phyloP scores from a whole-genome alignment of 2,113 vertebrate species.

The Tichodroma muraria region DNA sequence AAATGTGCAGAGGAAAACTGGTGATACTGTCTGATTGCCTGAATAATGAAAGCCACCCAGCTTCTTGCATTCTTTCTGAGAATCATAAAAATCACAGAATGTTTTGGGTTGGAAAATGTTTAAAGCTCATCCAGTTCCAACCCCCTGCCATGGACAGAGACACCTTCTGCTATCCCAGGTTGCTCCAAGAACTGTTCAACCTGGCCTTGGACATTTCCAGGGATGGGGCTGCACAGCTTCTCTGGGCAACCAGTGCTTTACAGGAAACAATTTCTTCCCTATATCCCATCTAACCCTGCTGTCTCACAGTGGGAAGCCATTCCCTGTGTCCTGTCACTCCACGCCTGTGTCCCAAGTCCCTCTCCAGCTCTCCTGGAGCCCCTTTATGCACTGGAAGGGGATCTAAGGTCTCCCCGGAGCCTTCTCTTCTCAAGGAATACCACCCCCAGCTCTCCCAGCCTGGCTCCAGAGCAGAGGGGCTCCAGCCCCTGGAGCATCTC shows the following conservation, averaged over 20 bases:
- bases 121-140: not conserved
- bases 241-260: not conserved
- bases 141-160: rapidly evolving
- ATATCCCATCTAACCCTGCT: not conserved
- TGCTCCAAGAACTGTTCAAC: not conserved
- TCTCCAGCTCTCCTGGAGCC: too few species aligned
- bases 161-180: rapidly evolving
- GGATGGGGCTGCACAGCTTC: not conserved
- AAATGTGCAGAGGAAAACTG: not conserved
- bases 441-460: not conserved
- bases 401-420: not conserved
- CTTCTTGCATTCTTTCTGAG: not conserved
- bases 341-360: not conserved
- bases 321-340: not conserved
- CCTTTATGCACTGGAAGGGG: not conserved
- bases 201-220: not conserved
- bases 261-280: not conserved
- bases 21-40: not conserved
- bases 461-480: not conserved
- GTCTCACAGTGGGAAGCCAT: not conserved
- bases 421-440: not conserved
- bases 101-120: not conserved
- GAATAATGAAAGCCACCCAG: not conserved
- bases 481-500: not conserved
- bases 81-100: not conserved